Conservation (phyloP, 2,797 vertebrate species). For the Lagorchestes hirsutus region DNA sequence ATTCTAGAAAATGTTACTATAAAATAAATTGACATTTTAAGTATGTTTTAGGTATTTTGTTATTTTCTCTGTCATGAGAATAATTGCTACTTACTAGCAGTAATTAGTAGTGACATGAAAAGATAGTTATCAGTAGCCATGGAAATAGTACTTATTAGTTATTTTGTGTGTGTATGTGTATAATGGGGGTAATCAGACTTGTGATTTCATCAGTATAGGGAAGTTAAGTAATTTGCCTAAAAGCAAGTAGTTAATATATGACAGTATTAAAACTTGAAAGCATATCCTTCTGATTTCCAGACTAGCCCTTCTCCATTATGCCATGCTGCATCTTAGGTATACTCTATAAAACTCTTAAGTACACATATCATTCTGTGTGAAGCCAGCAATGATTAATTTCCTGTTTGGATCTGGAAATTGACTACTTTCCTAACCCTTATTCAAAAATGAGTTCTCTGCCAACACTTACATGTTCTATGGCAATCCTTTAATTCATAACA, state of each 20-base stretch:
- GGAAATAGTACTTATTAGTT: too few relatives aligned
- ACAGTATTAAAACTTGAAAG: not conserved
- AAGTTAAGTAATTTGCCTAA: too few relatives aligned
- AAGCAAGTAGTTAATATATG: not conserved
- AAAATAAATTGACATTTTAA: not conserved
- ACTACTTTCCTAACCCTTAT: not conserved
- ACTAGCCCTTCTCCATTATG: not conserved
- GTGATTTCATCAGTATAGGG: too few relatives aligned
- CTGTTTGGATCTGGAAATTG: not conserved
- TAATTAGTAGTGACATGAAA: too few relatives aligned
- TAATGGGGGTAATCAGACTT: too few relatives aligned
- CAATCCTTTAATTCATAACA: not conserved
- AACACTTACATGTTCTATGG: not conserved
- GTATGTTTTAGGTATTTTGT: too few relatives aligned
- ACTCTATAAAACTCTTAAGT: not conserved
- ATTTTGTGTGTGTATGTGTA: too few relatives aligned
- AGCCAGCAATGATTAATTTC: not conserved
- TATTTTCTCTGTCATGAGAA: too few relatives aligned
- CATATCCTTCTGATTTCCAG: not conserved
- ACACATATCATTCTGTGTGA: not conserved
- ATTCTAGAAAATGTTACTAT: not conserved
- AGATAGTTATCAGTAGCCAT: too few relatives aligned
- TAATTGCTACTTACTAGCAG: too few relatives aligned
- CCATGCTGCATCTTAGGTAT: not conserved
- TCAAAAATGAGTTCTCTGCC: not conserved